Percentiles rank a stretch among this genome's conserved stretches.
phyloP scores from a whole-genome alignment of 2,888 invertebrate genomes.

The Phragmatobia fuliginosa region DNA sequence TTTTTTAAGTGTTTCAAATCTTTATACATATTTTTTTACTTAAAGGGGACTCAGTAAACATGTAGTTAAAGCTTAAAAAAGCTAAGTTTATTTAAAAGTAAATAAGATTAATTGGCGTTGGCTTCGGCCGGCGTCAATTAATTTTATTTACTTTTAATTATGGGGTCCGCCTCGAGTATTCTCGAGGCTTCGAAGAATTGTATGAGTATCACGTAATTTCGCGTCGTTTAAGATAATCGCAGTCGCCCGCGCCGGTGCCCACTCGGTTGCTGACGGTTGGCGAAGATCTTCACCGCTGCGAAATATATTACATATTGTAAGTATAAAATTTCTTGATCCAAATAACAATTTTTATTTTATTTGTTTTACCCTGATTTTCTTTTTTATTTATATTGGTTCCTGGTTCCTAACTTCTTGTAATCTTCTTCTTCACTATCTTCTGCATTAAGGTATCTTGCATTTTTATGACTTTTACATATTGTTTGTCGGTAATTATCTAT shows the following conservation, averaged over 20 bases:
- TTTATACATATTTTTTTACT: neutral
- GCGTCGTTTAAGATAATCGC: constrained; percentile 2
- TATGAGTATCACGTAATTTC: neutral
- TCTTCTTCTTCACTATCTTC: neutral
- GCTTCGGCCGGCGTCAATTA: constrained; percentile 1
- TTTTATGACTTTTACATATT: neutral
- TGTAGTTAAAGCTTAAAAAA: neutral
- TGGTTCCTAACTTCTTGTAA: neutral
- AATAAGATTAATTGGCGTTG: constrained; percentile 16
- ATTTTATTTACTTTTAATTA: constrained; percentile 23
- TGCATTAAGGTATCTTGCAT: neutral
- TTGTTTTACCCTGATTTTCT: neutral
- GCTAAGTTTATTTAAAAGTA: constrained; percentile 18
- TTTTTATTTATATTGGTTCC: neutral
- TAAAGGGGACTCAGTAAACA: neutral
- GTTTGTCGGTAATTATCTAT: neutral
- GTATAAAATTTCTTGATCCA: neutral
- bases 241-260: constrained; percentile 13
- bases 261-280: constrained; percentile 3
- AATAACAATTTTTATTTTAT: neutral
- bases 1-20: neutral
- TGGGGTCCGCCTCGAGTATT: neutral
- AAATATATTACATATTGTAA: constrained; percentile 6
- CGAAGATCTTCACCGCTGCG: constrained; percentile 9
- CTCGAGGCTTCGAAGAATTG: neutral